These are phyloP conservation scores for Pogonus chalceus DNA, from an alignment of 1,140 invertebrate species.

Conservation along the genomic window DNA sequence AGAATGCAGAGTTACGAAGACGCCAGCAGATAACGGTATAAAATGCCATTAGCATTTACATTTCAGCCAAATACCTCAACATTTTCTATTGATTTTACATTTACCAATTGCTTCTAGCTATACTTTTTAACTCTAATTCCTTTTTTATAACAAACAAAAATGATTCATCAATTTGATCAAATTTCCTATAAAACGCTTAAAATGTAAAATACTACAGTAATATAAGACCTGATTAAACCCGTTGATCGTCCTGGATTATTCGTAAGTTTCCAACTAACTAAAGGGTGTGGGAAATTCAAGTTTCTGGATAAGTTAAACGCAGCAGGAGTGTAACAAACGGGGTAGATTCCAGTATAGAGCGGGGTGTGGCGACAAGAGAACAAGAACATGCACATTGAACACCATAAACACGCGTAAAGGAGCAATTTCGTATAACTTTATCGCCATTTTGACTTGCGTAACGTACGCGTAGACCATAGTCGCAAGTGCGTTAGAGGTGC, in stretches of 20 bases:
- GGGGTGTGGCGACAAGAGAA: not conserved
- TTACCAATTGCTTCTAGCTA: too few relatives aligned
- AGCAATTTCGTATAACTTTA: conserved; percentile 29
- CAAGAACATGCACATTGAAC: conserved; percentile 25
- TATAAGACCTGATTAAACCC: not conserved
- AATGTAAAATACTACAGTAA: too few relatives aligned
- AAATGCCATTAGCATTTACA: too few relatives aligned
- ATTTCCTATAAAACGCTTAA: too few relatives aligned
- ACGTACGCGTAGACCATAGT: conserved; percentile 12
- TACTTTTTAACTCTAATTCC: too few relatives aligned
- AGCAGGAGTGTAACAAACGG: conserved; percentile 8
- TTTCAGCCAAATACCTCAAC: too few relatives aligned
- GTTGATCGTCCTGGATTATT: not conserved
- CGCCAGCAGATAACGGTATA: too few relatives aligned
- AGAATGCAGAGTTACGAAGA: conserved; percentile 25
- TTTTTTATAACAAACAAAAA: too few relatives aligned
- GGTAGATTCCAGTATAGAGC: conserved; percentile 9
- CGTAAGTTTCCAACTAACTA: conserved; percentile 9
- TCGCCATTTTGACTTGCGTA: conserved; percentile 26
- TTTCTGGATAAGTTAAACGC: not conserved
- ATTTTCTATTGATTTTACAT: too few relatives aligned
- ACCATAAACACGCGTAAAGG: conserved; percentile 31
- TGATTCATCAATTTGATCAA: too few relatives aligned
- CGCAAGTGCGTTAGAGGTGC: conserved; percentile 25
- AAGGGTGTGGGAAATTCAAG: too few relatives aligned